Percentiles rank a stretch among this genome's conserved stretches.
These are phyloP conservation scores for Ornithoptera priamus DNA, from an alignment of 2,888 invertebrate genomes.

Conservation along the genomic window DNA sequence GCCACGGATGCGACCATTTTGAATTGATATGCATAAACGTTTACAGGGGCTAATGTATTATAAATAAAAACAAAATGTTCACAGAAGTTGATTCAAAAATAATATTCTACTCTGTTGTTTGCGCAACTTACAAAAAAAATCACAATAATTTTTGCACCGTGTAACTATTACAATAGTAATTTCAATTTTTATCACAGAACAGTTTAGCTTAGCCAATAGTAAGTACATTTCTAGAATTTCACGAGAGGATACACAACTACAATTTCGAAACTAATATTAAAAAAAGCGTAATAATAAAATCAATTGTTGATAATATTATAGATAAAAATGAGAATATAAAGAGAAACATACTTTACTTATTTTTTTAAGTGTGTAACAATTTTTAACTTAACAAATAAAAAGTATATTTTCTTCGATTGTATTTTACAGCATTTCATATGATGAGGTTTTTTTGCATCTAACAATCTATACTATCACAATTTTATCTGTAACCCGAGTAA, in stretches of 20 bases:
- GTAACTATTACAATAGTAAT: conserved; percentile 15
- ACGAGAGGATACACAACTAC: not conserved
- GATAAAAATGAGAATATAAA: not conserved
- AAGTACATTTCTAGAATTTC: conserved; percentile 8
- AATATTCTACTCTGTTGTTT: not conserved
- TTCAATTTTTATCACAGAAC: conserved; percentile 18
- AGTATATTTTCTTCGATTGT: too few species aligned
- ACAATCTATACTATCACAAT: not conserved
- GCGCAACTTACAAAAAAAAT: not conserved
- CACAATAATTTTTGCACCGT: conserved; percentile 10
- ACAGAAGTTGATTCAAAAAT: not conserved
- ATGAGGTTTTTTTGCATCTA: not conserved
- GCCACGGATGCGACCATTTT: conserved; percentile 6
- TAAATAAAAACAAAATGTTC: not conserved
- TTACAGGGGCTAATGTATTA: not conserved
- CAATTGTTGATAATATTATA: too few species aligned
- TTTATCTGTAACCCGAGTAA: not conserved
- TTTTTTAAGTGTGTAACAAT: not conserved
- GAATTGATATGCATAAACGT: not conserved
- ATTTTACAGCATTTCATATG: too few species aligned
- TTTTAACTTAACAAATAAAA: not conserved
- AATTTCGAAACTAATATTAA: not conserved
- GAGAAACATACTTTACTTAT: not conserved
- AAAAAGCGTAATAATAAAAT: too few species aligned
- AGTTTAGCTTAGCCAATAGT: conserved; percentile 10